Evolutionary conservation across 2,888 invertebrate genomes (phyloP).

Genomic region (Zhuqinia jingwanae): DNA sequence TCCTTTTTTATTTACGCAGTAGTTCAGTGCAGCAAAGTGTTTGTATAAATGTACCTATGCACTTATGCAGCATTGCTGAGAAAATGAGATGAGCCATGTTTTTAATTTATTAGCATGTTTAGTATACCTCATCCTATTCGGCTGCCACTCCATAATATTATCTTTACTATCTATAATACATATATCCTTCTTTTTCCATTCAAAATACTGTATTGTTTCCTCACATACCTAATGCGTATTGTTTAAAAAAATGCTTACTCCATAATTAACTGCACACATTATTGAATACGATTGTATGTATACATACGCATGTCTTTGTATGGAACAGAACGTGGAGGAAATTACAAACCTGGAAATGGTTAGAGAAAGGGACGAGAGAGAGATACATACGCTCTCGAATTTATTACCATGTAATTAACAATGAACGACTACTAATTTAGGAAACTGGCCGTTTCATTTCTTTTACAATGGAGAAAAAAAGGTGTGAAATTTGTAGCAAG

Average conservation of each 20-base stretch:
- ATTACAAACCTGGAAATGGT: conserved; percentile 24
- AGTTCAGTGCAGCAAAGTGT: neutral
- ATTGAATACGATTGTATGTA: neutral
- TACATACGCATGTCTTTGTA: too few relatives aligned
- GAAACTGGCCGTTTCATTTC: conserved; percentile 38
- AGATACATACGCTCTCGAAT: conserved; percentile 41
- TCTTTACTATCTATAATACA: neutral
- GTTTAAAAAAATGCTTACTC: neutral
- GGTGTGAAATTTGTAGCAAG: conserved; percentile 50
- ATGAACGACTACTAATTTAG: conserved; percentile 50
- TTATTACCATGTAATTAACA: conserved; percentile 61
- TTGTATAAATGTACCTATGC: too few relatives aligned
- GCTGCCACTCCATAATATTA: conserved; percentile 5
- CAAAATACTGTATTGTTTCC: conserved; percentile 4
- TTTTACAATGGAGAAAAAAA: conserved; percentile 8
- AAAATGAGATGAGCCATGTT: conserved; percentile 22
- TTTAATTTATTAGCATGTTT: conserved; percentile 58
- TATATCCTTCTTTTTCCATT: too few relatives aligned
- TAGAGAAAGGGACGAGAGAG: neutral
- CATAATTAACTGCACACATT: neutral
- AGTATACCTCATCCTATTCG: neutral
- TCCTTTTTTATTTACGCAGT: neutral
- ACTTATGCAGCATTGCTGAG: too few relatives aligned
- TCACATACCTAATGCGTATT: too few relatives aligned
- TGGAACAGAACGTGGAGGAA: neutral